Evolutionary conservation across 2,888 invertebrate genomes (phyloP), one percentile per base, ranked within the genome.

Genomic region (Caenorhabditis becei): DNA sequence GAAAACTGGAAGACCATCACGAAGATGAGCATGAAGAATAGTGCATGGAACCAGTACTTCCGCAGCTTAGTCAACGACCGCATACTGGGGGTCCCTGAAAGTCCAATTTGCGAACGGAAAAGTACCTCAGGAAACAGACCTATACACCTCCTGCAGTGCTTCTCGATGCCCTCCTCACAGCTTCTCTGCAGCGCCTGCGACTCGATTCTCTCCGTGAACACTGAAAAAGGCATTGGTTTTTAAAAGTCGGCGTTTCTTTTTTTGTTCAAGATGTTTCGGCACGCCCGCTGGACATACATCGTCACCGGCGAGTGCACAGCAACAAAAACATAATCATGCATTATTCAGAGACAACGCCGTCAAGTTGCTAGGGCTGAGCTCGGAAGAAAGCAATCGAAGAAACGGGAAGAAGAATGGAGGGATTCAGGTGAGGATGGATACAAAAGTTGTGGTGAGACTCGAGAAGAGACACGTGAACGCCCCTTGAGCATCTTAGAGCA

Each of bases 1-100:
- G 69, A 49, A 54, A 79, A 74, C 69, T 79, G 79, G 18, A 79
- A 74, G n/a, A 74, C 58, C 72, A 79, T 74, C 0, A 54, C 62
- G 37, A 74, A 79, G 0, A 79, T n/a, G 16, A 72, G 44, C 67
- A 71, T 69, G 53, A 56, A 74, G 53, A 72, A 67, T 11, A 79
- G 28, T 24, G 59, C 62, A n/a, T 62, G 67, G 47, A 74, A 53
- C 5, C 67, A 62, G 32, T 67, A 58, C 47, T 71, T 71, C 37
- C 66, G 23, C 11, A 79, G 14, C 49, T 66, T 71, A 16, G 54
- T 35, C 54, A 67, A 11, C 26, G 67, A 54, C 67, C 75, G 59
- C 66, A 77, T 77, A 54, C 37, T 67, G n/a, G 66, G 61, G 11
- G 54, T 61, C 1, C 75, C 75, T 77, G 67, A 54, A 56, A 35